Conservation (phyloP, 1,140 invertebrate genomes). For the Cecropterus lyciades region DNA sequence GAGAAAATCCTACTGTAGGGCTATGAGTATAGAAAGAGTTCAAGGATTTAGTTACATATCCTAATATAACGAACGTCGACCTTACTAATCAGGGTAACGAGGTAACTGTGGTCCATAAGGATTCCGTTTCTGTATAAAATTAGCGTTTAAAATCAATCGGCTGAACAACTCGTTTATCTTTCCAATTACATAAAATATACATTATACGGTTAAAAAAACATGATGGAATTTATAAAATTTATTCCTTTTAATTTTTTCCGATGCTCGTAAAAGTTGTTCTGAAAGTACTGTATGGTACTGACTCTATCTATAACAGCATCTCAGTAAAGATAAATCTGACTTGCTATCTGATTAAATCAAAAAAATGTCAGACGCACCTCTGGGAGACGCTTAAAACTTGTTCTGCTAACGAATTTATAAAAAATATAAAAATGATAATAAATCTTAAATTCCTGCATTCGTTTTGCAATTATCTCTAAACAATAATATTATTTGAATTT, state of each 20-base stretch:
- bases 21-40: too few relatives aligned
- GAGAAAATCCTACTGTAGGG: too few relatives aligned
- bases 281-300: conserved; percentile 4
- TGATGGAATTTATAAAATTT: not conserved
- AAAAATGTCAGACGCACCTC: conserved; percentile 16
- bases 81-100: too few relatives aligned
- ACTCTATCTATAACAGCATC: conserved; percentile 4
- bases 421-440: not conserved
- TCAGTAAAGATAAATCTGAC: conserved; percentile 8
- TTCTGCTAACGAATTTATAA: not conserved
- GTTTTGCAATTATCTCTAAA: not conserved
- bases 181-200: not conserved
- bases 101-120: too few relatives aligned
- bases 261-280: conserved; percentile 1
- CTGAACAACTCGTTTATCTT: too few relatives aligned
- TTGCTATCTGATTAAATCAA: conserved; percentile 14
- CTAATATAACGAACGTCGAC: too few relatives aligned
- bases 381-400: not conserved
- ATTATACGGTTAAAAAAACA: too few relatives aligned
- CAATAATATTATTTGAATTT: too few relatives aligned
- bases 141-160: too few relatives aligned
- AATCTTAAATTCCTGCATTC: not conserved
- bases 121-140: too few relatives aligned
- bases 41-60: too few relatives aligned
- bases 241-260: not conserved